Evolutionary conservation across 92 coral and sea anemone genomes (phyloP).

Genomic region (Metridium senile): DNA sequence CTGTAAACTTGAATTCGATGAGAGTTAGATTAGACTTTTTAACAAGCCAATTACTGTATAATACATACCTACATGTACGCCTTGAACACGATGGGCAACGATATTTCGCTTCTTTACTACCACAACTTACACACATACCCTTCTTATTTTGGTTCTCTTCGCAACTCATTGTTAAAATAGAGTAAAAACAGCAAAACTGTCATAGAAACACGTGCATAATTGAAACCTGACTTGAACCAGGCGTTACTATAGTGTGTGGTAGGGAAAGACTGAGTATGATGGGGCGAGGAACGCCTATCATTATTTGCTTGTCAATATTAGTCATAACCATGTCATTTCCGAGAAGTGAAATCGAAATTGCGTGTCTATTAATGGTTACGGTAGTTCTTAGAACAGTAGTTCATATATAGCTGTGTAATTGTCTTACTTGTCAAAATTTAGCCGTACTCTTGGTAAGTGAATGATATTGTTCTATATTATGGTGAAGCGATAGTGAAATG

Average conservation of each 20-base stretch:
- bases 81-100: slow-evolving; percentile 87
- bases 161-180: not conserved
- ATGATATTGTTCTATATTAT: not conserved
- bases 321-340: slow-evolving; percentile 19
- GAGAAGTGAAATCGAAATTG: slow-evolving; percentile 9
- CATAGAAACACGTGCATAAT: not conserved
- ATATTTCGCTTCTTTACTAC: slow-evolving; percentile 61
- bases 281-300: slow-evolving; percentile 9
- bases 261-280: not conserved
- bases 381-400: slow-evolving; percentile 2
- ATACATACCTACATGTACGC: slow-evolving; percentile 81
- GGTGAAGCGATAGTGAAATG: not conserved
- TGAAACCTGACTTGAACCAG: not conserved
- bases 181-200: not conserved
- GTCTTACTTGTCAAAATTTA: not conserved
- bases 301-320: not conserved
- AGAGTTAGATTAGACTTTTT: no score
- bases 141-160: slow-evolving; percentile 27
- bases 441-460: not conserved
- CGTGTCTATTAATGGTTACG: not conserved
- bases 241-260: slow-evolving; percentile 4
- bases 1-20: slow-evolving; percentile 51
- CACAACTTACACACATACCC: slow-evolving; percentile 60
- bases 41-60: not conserved
- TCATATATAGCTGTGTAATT: not conserved